A percentile compares a stretch with the other conserved stretches of the same genome.
Conservation (phyloP, 2,113 vertebrate genomes). For the Xerus inauris region DNA sequence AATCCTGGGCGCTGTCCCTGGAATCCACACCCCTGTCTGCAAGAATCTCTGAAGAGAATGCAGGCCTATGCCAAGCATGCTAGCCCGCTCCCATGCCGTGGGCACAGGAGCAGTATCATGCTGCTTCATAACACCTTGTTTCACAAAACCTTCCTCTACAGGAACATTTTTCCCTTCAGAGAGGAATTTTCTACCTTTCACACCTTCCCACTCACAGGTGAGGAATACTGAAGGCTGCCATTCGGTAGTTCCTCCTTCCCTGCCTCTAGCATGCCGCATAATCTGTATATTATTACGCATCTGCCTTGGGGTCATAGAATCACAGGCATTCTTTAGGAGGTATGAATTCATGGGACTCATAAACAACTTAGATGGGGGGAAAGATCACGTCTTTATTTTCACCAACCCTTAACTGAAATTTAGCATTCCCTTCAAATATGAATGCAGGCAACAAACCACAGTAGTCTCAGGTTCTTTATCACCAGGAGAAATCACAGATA, state of each 20-base stretch:
- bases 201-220: not conserved
- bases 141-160: not conserved
- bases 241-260: not conserved
- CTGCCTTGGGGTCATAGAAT: not conserved
- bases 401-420: conserved; percentile 23
- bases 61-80: not conserved
- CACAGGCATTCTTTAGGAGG: not conserved
- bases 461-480: not conserved
- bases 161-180: not conserved
- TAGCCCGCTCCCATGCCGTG: accelerated
- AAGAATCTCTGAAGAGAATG: conserved; percentile 4
- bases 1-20: not conserved
- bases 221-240: not conserved
- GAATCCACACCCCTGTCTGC: not conserved
- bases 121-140: accelerated
- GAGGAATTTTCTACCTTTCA: not conserved
- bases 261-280: not conserved
- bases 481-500: conserved; percentile 12
- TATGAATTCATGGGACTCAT: not conserved
- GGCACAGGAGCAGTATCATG: not conserved
- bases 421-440: conserved; percentile 45
- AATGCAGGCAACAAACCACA: not conserved
- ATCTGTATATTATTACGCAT: not conserved
- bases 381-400: conserved; percentile 36
- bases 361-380: not conserved